These are phyloP conservation scores for Parus major DNA, from an alignment of 2,113 vertebrate species.

Conservation along the genomic window DNA sequence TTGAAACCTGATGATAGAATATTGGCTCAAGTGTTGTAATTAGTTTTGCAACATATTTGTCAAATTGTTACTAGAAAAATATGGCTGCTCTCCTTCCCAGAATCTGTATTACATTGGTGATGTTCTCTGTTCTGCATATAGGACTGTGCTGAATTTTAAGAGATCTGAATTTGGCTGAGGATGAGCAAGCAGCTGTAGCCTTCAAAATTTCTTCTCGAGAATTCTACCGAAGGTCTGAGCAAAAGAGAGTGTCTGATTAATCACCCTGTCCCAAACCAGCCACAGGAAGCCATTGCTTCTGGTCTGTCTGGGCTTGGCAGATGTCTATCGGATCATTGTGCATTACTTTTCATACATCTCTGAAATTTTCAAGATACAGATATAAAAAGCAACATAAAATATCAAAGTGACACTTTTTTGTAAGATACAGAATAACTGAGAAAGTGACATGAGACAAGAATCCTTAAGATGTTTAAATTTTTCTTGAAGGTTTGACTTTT, in stretches of 20 bases:
- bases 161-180: not conserved
- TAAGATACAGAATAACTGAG: not conserved
- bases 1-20: not conserved
- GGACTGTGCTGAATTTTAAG: not conserved
- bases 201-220: not conserved
- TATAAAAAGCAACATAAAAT: not conserved
- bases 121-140: not conserved
- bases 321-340: not conserved
- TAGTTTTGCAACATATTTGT: not conserved
- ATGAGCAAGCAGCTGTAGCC: not conserved
- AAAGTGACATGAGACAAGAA: not conserved
- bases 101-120: not conserved
- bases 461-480: not conserved
- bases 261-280: not conserved
- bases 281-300: not conserved
- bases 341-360: not conserved
- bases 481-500: not conserved
- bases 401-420: not conserved
- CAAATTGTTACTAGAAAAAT: not conserved
- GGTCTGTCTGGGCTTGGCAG: not conserved
- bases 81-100: not conserved
- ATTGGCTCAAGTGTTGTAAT: not conserved
- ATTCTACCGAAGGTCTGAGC: not conserved
- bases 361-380: not conserved
- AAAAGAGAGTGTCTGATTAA: constrained; percentile 31